Percentiles rank a stretch among this genome's conserved stretches.
phyloP scores from a whole-genome alignment of 2,113 vertebrate species.

The Acanthisitta chloris region DNA sequence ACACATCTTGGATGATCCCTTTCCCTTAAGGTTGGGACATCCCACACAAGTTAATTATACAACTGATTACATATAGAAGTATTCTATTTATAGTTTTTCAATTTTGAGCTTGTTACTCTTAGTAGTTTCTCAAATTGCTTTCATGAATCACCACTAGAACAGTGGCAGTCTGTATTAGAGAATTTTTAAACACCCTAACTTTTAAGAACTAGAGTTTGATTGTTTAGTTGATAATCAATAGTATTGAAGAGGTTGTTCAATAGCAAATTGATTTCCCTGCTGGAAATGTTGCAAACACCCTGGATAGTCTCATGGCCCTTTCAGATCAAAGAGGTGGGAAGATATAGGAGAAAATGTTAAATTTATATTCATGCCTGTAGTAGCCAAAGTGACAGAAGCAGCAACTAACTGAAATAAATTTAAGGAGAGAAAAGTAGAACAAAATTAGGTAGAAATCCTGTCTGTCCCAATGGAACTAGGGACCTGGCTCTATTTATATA shows the following conservation, averaged over 20 bases:
- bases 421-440: neutral
- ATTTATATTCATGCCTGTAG: neutral
- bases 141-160: neutral
- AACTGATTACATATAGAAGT: neutral
- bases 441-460: neutral
- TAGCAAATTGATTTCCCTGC: neutral
- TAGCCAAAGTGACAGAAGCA: neutral
- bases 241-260: neutral
- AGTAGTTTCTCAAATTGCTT: neutral
- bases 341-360: neutral
- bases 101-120: neutral
- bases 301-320: neutral
- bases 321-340: neutral
- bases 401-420: neutral
- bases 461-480: neutral
- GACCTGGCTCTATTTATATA: neutral
- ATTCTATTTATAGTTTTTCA: neutral
- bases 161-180: neutral
- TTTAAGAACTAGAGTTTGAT: neutral
- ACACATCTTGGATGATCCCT: neutral
- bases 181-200: neutral
- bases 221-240: neutral
- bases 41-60: neutral
- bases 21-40: neutral
- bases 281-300: neutral